A percentile compares a stretch with the other conserved stretches of the same genome.
These are phyloP conservation scores for Mythimna loreyi DNA, from an alignment of 2,888 invertebrate genomes.

Conservation along the genomic window DNA sequence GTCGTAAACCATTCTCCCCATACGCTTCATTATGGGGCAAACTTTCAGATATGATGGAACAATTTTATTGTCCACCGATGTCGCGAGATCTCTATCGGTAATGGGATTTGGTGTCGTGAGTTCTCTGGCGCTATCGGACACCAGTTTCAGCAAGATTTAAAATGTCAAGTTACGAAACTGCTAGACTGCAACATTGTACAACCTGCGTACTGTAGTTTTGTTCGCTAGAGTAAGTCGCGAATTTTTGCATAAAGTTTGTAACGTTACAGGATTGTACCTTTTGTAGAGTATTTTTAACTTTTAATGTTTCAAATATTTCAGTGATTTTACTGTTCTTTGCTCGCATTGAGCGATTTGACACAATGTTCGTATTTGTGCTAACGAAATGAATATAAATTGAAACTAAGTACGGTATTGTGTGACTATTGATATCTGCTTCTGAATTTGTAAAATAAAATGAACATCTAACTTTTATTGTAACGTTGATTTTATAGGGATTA, in stretches of 20 bases:
- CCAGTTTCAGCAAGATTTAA: conserved; percentile 71
- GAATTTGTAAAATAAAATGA: conserved; percentile 3
- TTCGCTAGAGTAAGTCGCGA: conserved; percentile 47
- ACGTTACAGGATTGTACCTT: conserved; percentile 60
- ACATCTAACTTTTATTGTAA: conserved; percentile 1
- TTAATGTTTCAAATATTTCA: conserved; percentile 48
- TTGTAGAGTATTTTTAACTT: conserved; percentile 59
- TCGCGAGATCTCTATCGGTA: conserved; percentile 90
- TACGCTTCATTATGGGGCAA: conserved; percentile 91
- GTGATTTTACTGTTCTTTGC: conserved; percentile 32
- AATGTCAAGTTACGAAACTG: conserved; percentile 74
- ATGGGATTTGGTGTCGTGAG: conserved; percentile 83
- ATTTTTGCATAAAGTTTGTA: conserved; percentile 69
- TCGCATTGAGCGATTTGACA: conserved; percentile 17
- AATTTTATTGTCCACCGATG: conserved; percentile 90
- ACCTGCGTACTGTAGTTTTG: conserved; percentile 51
- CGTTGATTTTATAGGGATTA: too few relatives aligned
- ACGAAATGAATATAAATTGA: conserved; percentile 30
- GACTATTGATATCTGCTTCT: background rate
- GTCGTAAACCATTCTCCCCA: conserved; percentile 91
- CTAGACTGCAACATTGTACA: conserved; percentile 68
- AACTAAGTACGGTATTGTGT: conserved; percentile 13
- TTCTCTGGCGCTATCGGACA: conserved; percentile 65
- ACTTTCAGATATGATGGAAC: conserved; percentile 91
- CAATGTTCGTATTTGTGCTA: conserved; percentile 19